Evolutionary conservation across 2,888 invertebrate species (phyloP), one percentile per base, ranked within the genome.

Genomic region (Tenthredo amoena): DNA sequence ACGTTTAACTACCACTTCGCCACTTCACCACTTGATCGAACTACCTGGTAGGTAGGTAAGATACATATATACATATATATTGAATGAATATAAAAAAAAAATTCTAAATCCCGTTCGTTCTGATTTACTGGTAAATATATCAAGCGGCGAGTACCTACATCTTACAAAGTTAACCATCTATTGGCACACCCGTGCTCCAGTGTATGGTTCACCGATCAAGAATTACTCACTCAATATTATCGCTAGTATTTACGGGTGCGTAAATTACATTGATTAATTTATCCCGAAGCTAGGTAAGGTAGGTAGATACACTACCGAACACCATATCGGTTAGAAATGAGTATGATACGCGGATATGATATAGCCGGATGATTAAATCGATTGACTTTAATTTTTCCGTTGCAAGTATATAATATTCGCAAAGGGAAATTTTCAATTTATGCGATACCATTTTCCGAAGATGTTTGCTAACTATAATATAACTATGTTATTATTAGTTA

Each of bases 91-190:
- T 37, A n/a, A 47, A 9, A 6, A 6, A 68, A 68, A 71, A 50
- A 68, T 9, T 40, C 10, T 68, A 47, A 83, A 68, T 83, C 65
- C 83, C 83, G 83, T 83, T 83, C 68, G 83, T 65, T 83, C 83
- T 71, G 83, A 71, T 83, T 83, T 68, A 21, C 26, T 68, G 15
- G 40, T 21, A 1, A 71, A 68, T 50, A 68, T 50, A n/a, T 21
- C 74, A 43, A 37, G 43, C 40, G 18, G 74, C 43, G n/a, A n/a
- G 74, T 43, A 26, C 34, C 26, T 34, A 55, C 77, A n/a, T 76
- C 77, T 55, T n/a, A 77, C 77, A 77, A 77, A 77, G 37, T 77
- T 77, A 12, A 77, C 77, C 77, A 47, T 77, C 55, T 77, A 43
- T 43, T 77, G 77, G 50, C 50, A 55, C 50, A 77, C 50, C 55